phyloP scores from a whole-genome alignment of 2,113 vertebrate species.

The Thunnus maccoyii region DNA sequence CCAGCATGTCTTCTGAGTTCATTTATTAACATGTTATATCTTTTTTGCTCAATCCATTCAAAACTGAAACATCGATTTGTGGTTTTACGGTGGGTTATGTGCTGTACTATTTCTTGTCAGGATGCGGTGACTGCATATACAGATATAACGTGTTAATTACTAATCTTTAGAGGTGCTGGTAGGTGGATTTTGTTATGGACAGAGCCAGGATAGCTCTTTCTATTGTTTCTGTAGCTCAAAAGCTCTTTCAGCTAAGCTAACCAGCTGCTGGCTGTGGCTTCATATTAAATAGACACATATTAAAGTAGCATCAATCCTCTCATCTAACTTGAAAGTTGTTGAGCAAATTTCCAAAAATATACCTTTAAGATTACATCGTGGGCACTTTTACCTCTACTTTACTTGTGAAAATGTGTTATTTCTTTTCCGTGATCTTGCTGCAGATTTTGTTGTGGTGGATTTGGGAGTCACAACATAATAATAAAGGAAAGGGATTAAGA shows the following conservation, averaged over 20 bases:
- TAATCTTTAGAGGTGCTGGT: too few species aligned
- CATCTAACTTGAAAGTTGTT: neutral
- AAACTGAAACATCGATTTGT: neutral
- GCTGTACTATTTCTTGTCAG: neutral
- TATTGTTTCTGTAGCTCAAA: too few species aligned
- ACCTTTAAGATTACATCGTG: neutral
- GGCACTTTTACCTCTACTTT: neutral
- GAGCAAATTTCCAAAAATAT: neutral
- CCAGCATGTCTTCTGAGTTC: neutral
- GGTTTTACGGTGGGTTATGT: neutral
- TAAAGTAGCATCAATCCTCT: neutral
- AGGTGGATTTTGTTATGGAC: too few species aligned
- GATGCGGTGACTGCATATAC: too few species aligned
- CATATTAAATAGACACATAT: neutral
- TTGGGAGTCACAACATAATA: slow-evolving; percentile 47
- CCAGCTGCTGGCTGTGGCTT: neutral
- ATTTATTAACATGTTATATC: neutral
- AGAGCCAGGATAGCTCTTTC: too few species aligned
- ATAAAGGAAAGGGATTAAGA: slow-evolving; percentile 33
- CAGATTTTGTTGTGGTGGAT: slow-evolving; percentile 37
- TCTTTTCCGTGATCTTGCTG: slow-evolving; percentile 16
- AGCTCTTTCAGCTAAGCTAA: neutral
- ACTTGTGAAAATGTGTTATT: neutral
- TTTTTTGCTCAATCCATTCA: neutral
- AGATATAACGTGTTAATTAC: too few species aligned